Evolutionary conservation across 1,140 invertebrate species (phyloP).

Genomic region (Pogonus chalceus): DNA sequence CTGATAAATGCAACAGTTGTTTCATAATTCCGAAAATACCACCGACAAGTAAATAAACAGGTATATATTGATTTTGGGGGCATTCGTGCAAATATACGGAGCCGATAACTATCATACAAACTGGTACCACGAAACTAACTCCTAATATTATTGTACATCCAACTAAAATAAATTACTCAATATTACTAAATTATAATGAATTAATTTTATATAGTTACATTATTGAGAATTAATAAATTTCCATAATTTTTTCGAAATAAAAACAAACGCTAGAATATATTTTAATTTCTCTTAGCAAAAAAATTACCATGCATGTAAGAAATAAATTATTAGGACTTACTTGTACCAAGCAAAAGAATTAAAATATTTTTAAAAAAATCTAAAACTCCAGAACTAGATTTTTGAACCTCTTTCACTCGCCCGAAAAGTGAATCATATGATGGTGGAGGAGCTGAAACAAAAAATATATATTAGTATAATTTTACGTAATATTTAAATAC

Average conservation of each 20-base stretch:
- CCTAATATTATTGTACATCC: conserved; percentile 52
- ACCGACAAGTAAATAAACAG: conserved; percentile 57
- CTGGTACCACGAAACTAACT: conserved; percentile 50
- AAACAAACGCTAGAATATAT: neutral
- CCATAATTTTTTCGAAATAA: conserved; percentile 10
- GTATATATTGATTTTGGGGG: conserved; percentile 55
- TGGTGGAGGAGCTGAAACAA: conserved; percentile 47
- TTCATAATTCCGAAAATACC: conserved; percentile 52
- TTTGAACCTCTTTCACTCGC: conserved; percentile 48
- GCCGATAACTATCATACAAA: conserved; percentile 56
- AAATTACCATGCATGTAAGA: neutral
- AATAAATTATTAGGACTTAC: conserved; percentile 35
- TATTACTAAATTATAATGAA: no score
- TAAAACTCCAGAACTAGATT: conserved; percentile 46
- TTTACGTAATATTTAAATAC: neutral
- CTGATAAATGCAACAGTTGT: conserved; percentile 47
- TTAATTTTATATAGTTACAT: no score
- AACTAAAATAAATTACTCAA: conserved; percentile 45
- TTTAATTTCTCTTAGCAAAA: no score
- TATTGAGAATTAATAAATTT: conserved; percentile 12
- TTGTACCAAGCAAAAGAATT: conserved; percentile 49
- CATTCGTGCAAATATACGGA: conserved; percentile 54
- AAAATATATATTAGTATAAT: neutral
- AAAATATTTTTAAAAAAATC: conserved; percentile 54
- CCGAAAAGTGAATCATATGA: conserved; percentile 59